A percentile compares a stretch with the other conserved stretches of the same genome.
Evolutionary conservation across 64 coral and sea anemone genomes (phyloP).

Genomic region (Stylophora pistillata): DNA sequence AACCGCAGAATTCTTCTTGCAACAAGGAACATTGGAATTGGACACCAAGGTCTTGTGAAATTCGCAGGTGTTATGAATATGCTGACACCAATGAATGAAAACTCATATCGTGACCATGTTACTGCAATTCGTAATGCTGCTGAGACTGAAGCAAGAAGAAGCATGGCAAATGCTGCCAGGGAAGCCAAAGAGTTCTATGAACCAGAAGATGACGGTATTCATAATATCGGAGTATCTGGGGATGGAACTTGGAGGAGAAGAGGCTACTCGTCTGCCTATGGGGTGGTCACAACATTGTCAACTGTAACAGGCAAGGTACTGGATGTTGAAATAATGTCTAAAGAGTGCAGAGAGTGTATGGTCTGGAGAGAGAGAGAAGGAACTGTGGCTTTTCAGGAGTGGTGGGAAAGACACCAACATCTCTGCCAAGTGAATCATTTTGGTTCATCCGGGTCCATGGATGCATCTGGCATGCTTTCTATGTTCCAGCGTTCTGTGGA

Average conservation of each 20-base stretch:
- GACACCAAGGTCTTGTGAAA: constrained; percentile 34
- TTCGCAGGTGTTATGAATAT: constrained; percentile 39
- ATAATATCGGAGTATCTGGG: constrained; percentile 3
- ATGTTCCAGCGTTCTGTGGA: constrained; percentile 14
- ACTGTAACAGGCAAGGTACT: constrained; percentile 12
- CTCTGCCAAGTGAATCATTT: background rate
- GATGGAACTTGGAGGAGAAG: constrained; percentile 36
- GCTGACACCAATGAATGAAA: background rate
- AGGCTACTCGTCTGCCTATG: constrained; percentile 24
- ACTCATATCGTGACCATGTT: background rate
- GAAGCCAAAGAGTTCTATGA: constrained; percentile 2
- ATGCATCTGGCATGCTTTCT: background rate
- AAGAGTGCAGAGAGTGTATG: constrained; percentile 24
- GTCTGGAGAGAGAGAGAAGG: constrained; percentile 18
- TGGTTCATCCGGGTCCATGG: background rate
- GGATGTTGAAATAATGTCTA: constrained; percentile 24
- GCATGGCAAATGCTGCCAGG: constrained; percentile 15
- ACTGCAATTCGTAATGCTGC: background rate
- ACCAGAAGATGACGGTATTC: background rate
- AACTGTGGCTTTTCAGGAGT: constrained; percentile 12
- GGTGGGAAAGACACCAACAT: constrained; percentile 29
- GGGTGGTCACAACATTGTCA: background rate
- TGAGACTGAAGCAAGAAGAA: background rate
- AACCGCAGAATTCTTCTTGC: too few relatives aligned
- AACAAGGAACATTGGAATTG: constrained; percentile 38